Conservation (phyloP, 2,888 invertebrate genomes). For the Leistus spinibarbis region DNA sequence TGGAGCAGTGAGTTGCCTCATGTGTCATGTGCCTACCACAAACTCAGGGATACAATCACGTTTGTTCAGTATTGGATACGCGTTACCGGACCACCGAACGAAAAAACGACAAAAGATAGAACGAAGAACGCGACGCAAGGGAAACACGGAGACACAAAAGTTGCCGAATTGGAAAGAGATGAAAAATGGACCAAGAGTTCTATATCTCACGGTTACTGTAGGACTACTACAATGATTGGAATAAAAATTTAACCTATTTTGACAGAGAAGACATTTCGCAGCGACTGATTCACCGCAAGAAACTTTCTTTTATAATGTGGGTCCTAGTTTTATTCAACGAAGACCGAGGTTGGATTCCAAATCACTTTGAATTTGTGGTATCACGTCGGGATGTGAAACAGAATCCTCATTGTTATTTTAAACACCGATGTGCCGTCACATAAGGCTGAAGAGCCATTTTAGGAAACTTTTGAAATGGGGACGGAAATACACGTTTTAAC, state of each 20-base stretch:
- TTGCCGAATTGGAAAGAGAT: background rate
- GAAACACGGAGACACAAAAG: background rate
- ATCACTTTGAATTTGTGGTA: too few species aligned
- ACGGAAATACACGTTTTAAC: too few species aligned
- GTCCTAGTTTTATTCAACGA: too few species aligned
- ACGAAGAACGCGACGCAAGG: background rate
- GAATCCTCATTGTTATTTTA: too few species aligned
- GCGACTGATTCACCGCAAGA: too few species aligned
- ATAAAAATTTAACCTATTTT: background rate
- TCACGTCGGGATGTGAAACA: too few species aligned
- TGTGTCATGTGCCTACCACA: constrained; percentile 20
- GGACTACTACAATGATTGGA: background rate
- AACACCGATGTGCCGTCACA: too few species aligned
- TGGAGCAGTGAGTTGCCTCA: background rate
- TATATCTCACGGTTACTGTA: background rate
- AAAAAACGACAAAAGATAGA: background rate
- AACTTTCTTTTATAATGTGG: too few species aligned
- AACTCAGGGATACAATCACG: constrained; percentile 26
- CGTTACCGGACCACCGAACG: background rate
- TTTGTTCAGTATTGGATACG: constrained; percentile 19
- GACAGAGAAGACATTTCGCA: too few species aligned
- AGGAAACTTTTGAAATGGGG: too few species aligned
- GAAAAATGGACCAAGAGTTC: background rate
- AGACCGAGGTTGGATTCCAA: too few species aligned
- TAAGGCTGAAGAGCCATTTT: too few species aligned